Percentiles rank a stretch among this genome's conserved stretches.
These are phyloP conservation scores for Cartodere bifasciata DNA, from an alignment of 2,888 invertebrate genomes.

Conservation along the genomic window DNA sequence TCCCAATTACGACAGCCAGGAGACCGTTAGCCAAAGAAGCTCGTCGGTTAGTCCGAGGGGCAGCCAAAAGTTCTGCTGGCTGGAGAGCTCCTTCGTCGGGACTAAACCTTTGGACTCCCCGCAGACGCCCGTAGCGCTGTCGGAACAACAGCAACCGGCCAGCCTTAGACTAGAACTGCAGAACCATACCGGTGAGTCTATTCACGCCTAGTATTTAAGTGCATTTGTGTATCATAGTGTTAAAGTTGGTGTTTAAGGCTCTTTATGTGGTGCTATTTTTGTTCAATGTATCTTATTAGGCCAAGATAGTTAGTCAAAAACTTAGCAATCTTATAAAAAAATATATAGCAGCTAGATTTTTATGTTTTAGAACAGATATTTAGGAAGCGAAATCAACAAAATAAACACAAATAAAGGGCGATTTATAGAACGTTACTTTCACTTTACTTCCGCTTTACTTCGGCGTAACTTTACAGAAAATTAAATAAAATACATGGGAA, in stretches of 20 bases:
- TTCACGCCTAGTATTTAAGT: constrained; percentile 24
- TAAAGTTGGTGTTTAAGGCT: not conserved
- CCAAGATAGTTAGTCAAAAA: constrained; percentile 1
- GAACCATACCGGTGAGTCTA: constrained; percentile 38
- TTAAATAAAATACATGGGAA: too few relatives aligned
- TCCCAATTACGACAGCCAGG: constrained; percentile 23
- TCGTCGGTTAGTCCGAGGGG: constrained; percentile 39
- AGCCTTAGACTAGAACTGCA: constrained; percentile 41
- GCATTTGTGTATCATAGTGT: constrained; percentile 8
- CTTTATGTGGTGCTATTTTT: constrained; percentile 13
- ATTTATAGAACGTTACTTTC: too few relatives aligned
- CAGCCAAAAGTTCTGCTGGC: constrained; percentile 70
- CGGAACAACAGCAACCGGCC: constrained; percentile 32
- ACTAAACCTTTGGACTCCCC: constrained; percentile 77
- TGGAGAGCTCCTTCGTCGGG: constrained; percentile 85
- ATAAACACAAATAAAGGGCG: too few relatives aligned
- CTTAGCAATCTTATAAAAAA: too few relatives aligned
- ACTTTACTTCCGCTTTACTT: too few relatives aligned
- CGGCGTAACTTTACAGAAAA: too few relatives aligned
- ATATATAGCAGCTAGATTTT: too few relatives aligned
- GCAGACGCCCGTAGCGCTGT: constrained; percentile 51
- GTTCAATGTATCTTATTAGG: constrained; percentile 3
- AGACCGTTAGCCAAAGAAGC: constrained; percentile 27
- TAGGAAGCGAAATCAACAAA: too few relatives aligned
- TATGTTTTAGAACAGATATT: too few relatives aligned